Conservation (phyloP, 2,888 invertebrate genomes). For the Catocala fraxini region DNA sequence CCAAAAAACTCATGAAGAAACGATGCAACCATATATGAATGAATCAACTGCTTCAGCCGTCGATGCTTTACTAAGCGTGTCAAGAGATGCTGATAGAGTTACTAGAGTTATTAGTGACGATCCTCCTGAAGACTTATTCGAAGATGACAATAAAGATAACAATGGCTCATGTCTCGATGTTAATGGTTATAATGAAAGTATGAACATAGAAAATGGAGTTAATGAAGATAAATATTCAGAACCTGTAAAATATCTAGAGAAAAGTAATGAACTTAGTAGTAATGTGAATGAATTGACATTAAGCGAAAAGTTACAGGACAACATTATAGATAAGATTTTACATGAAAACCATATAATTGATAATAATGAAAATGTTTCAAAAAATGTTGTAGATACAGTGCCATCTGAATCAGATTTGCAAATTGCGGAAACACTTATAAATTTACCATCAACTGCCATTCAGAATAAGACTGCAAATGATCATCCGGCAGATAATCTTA, state of each 20-base stretch:
- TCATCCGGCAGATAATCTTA: conserved; percentile 46
- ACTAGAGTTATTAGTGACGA: conserved; percentile 77
- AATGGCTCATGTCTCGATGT: conserved; percentile 42
- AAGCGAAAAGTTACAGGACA: conserved; percentile 16
- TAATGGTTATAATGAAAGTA: conserved; percentile 58
- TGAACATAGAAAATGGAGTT: conserved; percentile 34
- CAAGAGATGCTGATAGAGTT: conserved; percentile 78
- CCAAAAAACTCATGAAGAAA: conserved; percentile 50
- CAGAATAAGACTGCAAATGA: conserved; percentile 65
- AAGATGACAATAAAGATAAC: conserved; percentile 77
- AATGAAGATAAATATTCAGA: conserved; percentile 30
- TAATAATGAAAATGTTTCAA: conserved; percentile 16
- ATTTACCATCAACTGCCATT: conserved; percentile 77
- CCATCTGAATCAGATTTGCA: conserved; percentile 84
- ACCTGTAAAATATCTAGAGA: conserved; percentile 32
- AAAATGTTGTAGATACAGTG: conserved; percentile 54
- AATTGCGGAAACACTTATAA: conserved; percentile 83
- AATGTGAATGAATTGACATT: conserved; percentile 28
- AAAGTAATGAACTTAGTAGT: conserved; percentile 26
- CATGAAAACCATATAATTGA: conserved; percentile 22
- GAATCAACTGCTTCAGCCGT: conserved; percentile 82
- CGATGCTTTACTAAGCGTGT: conserved; percentile 81
- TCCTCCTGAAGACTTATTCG: conserved; percentile 81
- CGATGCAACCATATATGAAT: conserved; percentile 68
- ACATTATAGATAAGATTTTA: conserved; percentile 23